phyloP scores from a whole-genome alignment of 2,888 invertebrate species.

The Leucophora obtusa region DNA sequence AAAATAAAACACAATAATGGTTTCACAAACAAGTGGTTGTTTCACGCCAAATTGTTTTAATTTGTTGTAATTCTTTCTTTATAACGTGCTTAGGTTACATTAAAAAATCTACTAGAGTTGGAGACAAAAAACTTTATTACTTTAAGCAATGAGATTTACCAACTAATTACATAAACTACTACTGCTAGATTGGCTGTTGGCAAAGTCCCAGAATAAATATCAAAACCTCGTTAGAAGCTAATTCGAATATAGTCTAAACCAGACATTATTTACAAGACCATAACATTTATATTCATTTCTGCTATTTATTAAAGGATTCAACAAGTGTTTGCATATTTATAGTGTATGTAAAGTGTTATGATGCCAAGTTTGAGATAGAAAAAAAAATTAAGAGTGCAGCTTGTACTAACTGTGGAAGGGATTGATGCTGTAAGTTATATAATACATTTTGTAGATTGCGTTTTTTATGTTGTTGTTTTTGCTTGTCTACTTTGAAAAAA shows the following conservation, averaged over 20 bases:
- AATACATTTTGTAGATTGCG: background rate
- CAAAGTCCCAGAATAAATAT: no score
- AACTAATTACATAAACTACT: no score
- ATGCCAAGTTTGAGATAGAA: background rate
- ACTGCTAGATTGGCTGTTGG: no score
- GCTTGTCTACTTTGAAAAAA: background rate
- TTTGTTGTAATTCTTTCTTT: no score
- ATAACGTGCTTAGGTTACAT: no score
- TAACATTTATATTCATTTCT: background rate
- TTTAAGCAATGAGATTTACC: no score
- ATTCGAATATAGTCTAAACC: no score
- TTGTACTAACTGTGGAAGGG: background rate
- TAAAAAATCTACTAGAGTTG: no score
- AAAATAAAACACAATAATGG: background rate
- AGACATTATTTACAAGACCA: background rate
- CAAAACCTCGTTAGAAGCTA: no score
- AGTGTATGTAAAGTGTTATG: background rate
- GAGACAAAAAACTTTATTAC: no score
- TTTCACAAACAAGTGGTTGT: background rate
- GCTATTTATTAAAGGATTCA: conserved; percentile 8
- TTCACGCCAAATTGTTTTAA: no score
- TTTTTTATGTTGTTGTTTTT: background rate
- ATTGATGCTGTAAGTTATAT: conserved; percentile 1
- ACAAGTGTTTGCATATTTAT: conserved; percentile 31
- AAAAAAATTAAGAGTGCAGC: background rate